These are phyloP conservation scores for Pterostichus niger DNA, from an alignment of 2,888 invertebrate genomes.

Conservation along the genomic window DNA sequence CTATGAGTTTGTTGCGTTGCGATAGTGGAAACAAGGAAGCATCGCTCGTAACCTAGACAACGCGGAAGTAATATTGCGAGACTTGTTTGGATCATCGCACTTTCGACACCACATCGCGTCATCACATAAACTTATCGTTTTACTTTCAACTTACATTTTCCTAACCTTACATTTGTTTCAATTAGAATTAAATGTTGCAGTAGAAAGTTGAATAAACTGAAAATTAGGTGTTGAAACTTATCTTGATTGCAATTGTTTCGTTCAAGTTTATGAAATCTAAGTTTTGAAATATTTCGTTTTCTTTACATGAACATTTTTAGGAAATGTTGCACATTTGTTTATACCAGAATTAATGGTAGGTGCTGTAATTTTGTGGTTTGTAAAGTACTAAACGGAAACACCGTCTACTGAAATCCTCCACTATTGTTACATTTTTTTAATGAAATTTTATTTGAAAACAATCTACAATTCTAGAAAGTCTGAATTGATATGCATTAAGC, in stretches of 20 bases:
- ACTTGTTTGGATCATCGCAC: conserved; percentile 35
- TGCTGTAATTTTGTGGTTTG: too few relatives aligned
- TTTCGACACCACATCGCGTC: conserved; percentile 8
- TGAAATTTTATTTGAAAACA: too few relatives aligned
- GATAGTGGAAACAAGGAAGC: conserved; percentile 31
- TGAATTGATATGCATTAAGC: too few relatives aligned
- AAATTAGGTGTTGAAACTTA: too few relatives aligned
- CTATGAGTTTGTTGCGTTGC: background rate
- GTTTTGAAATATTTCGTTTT: background rate
- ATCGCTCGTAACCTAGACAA: conserved; percentile 41
- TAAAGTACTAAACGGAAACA: too few relatives aligned
- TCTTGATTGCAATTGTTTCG: background rate
- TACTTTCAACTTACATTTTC: background rate
- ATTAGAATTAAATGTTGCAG: background rate
- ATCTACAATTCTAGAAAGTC: too few relatives aligned
- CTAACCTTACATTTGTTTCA: background rate
- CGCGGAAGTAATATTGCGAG: conserved; percentile 30
- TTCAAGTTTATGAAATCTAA: background rate
- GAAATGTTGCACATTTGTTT: too few relatives aligned
- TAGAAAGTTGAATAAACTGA: conserved; percentile 9
- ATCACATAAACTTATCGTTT: conserved; percentile 8
- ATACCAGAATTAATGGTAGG: too few relatives aligned
- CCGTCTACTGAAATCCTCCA: too few relatives aligned
- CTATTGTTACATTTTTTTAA: too few relatives aligned
- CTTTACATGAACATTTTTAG: too few relatives aligned